phyloP scores from a whole-genome alignment of 2,797 vertebrate species.

The Coreius guichenoti region DNA sequence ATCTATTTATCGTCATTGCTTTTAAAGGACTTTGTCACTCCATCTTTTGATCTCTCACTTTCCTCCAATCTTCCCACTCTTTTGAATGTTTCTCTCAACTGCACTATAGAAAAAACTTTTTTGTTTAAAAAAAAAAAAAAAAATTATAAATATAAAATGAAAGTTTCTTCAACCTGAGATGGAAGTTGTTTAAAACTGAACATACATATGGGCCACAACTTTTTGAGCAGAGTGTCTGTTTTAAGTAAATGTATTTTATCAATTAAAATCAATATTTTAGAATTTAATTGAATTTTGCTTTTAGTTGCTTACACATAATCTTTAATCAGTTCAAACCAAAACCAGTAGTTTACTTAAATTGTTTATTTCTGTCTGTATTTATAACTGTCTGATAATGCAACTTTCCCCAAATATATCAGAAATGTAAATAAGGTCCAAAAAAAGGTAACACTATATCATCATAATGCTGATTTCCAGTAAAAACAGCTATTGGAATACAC shows the following conservation, averaged over 20 bases:
- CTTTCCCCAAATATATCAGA: not conserved
- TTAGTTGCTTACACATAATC: not conserved
- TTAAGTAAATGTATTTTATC: not conserved
- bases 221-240: not conserved
- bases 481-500: not conserved
- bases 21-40: not conserved
- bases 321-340: not conserved
- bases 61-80: not conserved
- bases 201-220: not conserved
- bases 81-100: not conserved
- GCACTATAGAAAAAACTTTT: not conserved
- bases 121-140: not conserved
- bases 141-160: not conserved
- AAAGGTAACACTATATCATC: not conserved
- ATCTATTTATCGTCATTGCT: conserved; percentile 40
- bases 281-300: not conserved
- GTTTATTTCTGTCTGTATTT: not conserved
- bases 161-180: not conserved
- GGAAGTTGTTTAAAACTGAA: not conserved
- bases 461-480: not conserved
- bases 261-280: not conserved
- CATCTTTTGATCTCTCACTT: not conserved
- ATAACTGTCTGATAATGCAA: not conserved
- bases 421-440: not conserved
- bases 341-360: not conserved